phyloP scores from a whole-genome alignment of 2,113 vertebrate species.

The Sula dactylatra region DNA sequence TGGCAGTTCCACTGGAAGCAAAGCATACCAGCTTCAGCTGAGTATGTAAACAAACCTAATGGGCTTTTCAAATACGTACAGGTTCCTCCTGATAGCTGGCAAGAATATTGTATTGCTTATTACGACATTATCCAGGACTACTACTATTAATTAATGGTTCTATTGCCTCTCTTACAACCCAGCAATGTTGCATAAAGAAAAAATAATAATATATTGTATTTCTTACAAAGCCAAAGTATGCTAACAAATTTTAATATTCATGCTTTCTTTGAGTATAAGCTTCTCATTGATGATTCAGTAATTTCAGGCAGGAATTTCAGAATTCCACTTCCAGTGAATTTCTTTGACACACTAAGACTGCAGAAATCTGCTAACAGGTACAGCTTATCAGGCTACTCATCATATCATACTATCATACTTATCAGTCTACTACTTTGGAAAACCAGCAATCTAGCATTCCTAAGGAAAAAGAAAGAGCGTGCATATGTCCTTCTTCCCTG shows the following conservation, averaged over 20 bases:
- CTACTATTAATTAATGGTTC: slow-evolving; percentile 49
- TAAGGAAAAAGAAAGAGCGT: no score
- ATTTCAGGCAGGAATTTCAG: neutral
- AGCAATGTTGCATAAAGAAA: neutral
- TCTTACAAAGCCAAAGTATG: neutral
- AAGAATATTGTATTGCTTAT: slow-evolving; percentile 23
- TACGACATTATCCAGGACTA: slow-evolving; percentile 31
- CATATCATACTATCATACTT: no score
- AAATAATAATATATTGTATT: neutral
- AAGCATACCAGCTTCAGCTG: slow-evolving; percentile 13
- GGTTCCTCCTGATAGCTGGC: slow-evolving; percentile 40
- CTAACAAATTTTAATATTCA: neutral
- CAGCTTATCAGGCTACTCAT: neutral
- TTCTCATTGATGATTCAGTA: neutral
- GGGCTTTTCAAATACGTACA: slow-evolving; percentile 21
- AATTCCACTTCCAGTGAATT: neutral
- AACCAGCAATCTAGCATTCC: neutral
- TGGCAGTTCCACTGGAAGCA: slow-evolving; percentile 44
- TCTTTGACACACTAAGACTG: neutral
- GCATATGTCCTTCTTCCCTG: neutral
- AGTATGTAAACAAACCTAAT: slow-evolving; percentile 47
- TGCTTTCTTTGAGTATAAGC: neutral
- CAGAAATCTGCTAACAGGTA: neutral
- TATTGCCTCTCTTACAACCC: neutral
- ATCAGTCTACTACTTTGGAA: neutral